Evolutionary conservation across 2,113 vertebrate species (phyloP).

Genomic region (Crypturellus undulatus): DNA sequence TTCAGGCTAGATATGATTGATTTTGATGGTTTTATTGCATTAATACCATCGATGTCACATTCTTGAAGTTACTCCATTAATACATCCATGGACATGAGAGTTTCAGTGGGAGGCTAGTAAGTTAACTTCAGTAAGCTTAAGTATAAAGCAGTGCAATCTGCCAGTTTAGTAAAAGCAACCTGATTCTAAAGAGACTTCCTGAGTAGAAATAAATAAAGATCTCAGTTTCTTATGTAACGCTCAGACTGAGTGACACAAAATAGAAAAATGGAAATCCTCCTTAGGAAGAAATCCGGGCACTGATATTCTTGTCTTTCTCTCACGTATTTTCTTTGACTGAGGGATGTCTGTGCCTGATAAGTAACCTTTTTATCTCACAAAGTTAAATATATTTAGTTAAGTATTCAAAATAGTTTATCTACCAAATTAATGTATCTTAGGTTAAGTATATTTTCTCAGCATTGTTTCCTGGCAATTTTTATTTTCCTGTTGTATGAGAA

Average conservation of each 20-base stretch:
- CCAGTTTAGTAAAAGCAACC: not conserved
- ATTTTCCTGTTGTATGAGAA: not conserved
- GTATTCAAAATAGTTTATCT: not conserved
- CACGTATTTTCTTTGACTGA: not conserved
- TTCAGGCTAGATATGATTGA: constrained; percentile 9
- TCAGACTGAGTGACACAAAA: not conserved
- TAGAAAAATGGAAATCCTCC: not conserved
- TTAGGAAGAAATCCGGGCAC: not conserved
- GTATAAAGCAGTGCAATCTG: not conserved
- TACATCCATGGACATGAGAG: not conserved
- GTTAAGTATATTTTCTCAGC: not conserved
- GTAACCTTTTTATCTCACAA: not conserved
- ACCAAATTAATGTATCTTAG: not conserved
- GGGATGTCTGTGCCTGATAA: not conserved
- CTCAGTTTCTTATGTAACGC: not conserved
- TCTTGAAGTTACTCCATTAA: constrained; percentile 3
- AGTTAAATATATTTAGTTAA: not conserved
- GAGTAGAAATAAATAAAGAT: not conserved
- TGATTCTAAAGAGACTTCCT: not conserved
- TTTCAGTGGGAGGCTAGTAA: not conserved
- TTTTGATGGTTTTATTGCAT: not conserved
- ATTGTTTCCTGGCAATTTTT: not conserved
- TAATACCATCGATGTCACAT: not conserved
- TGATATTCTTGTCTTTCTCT: not conserved
- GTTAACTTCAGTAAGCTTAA: not conserved